Base-by-base conservation (phyloP, 2,888 invertebrate genomes). In the Tachina lurida region DNA sequence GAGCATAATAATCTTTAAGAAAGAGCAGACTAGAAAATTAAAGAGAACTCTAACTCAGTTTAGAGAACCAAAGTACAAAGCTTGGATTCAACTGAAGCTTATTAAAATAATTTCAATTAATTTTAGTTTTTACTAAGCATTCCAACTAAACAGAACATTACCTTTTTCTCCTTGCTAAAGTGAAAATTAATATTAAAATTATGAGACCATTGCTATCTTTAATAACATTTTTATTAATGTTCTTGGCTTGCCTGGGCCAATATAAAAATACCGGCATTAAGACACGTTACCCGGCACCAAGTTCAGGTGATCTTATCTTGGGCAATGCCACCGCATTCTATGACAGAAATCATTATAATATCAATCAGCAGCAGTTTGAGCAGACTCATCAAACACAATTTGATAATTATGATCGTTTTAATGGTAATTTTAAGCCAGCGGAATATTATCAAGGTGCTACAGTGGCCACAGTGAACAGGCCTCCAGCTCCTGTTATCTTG, bases 241-340 rank as follows among this genome's bases (percentile, higher is more conserved):
- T 62, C 8, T 73, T 17, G 56, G 63, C 45, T 19, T 80, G 76
- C 15, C 77, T 49, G 68, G 90, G 89, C 15, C 91, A 91, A 82
- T 89, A 87, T 45, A 91, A 91, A 80, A 91, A 91, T 31, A 85
- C 89, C 4, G 92, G 92, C 86, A 91, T 91, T 63, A 91, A 92
- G 65, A 91, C 91, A 0, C 92, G 89, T 12, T 89, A 91, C 43
- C 90, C 90, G 3, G 68, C 87, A 65, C 90, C 43, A 63, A 84
- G 17, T 88, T 88, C 87, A 78, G 89, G 56, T 81, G 89, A 81
- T 62, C 86, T 54, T 39, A 71, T 87, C 15, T 45, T 67, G 70
- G 87, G 86, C 47, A 90, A 83, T 77, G 89, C 49, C n/a, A 77
- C 47, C 1, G 79, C 67, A 10, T 39, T 73, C 15, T 31, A 68